Percentiles rank a stretch among this genome's conserved stretches.
Conservation (phyloP, 1,140 invertebrate species). For the Acromyrmex heyeri region DNA sequence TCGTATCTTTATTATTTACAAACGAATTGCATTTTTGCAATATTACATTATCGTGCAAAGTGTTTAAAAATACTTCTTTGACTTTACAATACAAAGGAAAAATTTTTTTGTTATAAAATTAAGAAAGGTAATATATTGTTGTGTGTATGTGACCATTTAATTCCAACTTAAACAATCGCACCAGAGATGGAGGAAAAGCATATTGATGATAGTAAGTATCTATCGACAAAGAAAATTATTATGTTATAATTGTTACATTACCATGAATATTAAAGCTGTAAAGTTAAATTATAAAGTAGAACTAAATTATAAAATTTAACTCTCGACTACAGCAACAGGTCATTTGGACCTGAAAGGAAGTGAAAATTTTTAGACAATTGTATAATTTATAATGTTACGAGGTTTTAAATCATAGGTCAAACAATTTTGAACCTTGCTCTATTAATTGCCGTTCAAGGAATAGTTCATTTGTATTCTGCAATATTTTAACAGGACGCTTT, state of each 20-base stretch:
- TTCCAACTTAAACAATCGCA: not conserved
- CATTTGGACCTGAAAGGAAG: too few relatives aligned
- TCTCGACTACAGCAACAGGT: too few relatives aligned
- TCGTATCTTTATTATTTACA: not conserved
- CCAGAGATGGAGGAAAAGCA: conserved; percentile 7
- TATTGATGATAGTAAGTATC: conserved; percentile 65
- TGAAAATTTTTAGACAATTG: too few relatives aligned
- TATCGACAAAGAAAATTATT: not conserved
- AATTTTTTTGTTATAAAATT: not conserved
- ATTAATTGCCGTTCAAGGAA: too few relatives aligned
- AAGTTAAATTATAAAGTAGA: not conserved
- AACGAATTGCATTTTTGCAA: not conserved
- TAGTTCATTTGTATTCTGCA: too few relatives aligned
- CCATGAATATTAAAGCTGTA: not conserved
- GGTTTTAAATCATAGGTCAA: too few relatives aligned
- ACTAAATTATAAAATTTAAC: not conserved
- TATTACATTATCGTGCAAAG: not conserved
- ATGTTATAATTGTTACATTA: not conserved
- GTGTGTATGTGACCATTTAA: not conserved
- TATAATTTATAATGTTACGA: too few relatives aligned
- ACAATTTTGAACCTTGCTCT: too few relatives aligned
- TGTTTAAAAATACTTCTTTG: not conserved
- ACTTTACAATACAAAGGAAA: not conserved
- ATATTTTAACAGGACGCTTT: too few relatives aligned
- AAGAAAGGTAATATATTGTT: not conserved